Evolutionary conservation across 2,113 vertebrate species (phyloP).

Genomic region (Galemys pyrenaicus): DNA sequence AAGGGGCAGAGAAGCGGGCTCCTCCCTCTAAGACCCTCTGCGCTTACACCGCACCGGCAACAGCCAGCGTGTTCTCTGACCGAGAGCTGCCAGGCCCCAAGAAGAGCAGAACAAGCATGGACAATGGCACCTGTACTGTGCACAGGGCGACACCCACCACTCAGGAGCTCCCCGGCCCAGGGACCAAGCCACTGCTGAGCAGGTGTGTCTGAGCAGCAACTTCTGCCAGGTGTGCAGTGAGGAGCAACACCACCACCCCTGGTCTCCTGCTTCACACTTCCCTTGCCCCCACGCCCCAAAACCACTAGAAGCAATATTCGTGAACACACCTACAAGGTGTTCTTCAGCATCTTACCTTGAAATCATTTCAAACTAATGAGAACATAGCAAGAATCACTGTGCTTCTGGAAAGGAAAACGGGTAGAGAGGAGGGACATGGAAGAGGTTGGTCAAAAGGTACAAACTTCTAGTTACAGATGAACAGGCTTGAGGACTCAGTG

Average conservation of each 20-base stretch:
- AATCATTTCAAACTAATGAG: background rate
- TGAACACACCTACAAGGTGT: background rate
- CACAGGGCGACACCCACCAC: no score
- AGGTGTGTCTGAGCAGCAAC: background rate
- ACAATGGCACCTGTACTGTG: background rate
- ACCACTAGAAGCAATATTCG: background rate
- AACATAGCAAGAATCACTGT: background rate
- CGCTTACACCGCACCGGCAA: background rate
- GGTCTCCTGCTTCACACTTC: fast-evolving
- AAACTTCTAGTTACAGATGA: no score
- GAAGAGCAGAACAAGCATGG: background rate
- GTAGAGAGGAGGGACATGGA: no score
- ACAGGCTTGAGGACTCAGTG: no score
- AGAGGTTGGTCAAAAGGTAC: no score
- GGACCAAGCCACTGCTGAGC: background rate
- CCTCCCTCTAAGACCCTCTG: background rate
- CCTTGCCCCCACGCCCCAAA: background rate
- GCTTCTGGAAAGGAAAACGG: background rate
- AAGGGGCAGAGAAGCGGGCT: background rate
- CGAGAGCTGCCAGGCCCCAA: background rate
- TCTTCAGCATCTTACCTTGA: background rate
- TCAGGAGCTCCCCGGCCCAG: background rate
- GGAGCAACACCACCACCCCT: background rate
- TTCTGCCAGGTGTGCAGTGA: background rate
- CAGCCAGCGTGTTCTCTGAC: background rate